Evolutionary conservation across 2,797 vertebrate genomes (phyloP), one percentile per base, ranked within the genome.

Genomic region (Tenualosa ilisha): DNA sequence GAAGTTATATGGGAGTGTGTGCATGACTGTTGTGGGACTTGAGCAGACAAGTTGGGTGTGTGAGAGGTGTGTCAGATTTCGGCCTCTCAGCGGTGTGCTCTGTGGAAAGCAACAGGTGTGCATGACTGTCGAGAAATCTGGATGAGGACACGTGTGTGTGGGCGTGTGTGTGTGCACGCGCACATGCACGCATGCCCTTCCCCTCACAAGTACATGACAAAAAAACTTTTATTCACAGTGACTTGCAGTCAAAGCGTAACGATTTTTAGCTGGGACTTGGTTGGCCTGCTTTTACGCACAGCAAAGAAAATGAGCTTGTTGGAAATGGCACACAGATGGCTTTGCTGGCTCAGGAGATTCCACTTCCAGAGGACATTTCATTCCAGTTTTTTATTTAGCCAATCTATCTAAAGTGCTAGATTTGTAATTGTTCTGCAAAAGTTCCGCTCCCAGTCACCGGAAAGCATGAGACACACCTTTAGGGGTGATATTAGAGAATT

Each of bases 21-120:
- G 72, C 40, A 17, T 43, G 72, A 7, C 37, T 46, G 72, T 46
- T 43, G 37, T 79, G 72, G 40, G 40, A 79, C 15, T 8, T 43
- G 37, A 22, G 72, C 6, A 22, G 72, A 40, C 37, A 40, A 46
- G 72, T 40, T 72, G 65, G 31, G 65, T 37, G 26, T 72, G 65
- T 17, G 65, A 72, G 40, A 40, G 37, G 72, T 43, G 72, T 40
- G 72, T 79, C 72, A 22, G 37, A 79, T 79, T 79, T 79, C 72
- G 46, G 72, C 72, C 72, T 79, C 72, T 79, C 72, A 79, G 72
- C 72, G 20, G 72, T 79, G 72, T 79, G 40, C 40, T 79, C 37
- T 79, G 6, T 22, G 72, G 17, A 46, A 79, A 79, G 72, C 37
- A 79, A 79, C 72, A 79, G 72, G 72, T 79, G 72, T n/a, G 17